A percentile compares a stretch with the other conserved stretches of the same genome.
Conservation (phyloP, 1,140 invertebrate genomes). For the Drosophila willistoni region DNA sequence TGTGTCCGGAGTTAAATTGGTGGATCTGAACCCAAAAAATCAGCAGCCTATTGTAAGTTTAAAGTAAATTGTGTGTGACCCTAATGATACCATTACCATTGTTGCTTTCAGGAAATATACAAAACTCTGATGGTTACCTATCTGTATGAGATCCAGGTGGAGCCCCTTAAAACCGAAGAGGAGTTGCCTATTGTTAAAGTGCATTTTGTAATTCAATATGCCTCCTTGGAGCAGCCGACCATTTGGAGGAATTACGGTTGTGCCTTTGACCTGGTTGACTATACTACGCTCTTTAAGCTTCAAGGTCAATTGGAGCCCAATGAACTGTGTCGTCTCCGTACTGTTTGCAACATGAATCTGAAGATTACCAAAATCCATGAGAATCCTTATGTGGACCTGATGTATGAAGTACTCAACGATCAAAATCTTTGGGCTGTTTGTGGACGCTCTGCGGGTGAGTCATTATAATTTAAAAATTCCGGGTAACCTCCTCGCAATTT, state of each 20-base stretch:
- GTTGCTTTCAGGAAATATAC: slow-evolving; percentile 65
- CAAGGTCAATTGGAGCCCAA: slow-evolving; percentile 92
- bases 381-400: slow-evolving; percentile 86
- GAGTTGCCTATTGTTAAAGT: slow-evolving; percentile 86
- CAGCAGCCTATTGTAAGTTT: slow-evolving; percentile 60
- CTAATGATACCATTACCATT: too few relatives aligned
- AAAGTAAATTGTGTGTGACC: neutral
- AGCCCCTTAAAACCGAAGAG: slow-evolving; percentile 84
- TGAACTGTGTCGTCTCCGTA: slow-evolving; percentile 94
- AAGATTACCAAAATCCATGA: slow-evolving; percentile 86
- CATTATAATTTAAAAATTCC: slow-evolving; percentile 55
- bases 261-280: slow-evolving; percentile 86
- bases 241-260: slow-evolving; percentile 84
- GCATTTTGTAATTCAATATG: slow-evolving; percentile 88
- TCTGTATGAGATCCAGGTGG: slow-evolving; percentile 87
- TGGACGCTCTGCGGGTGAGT: slow-evolving; percentile 90
- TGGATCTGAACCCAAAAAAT: slow-evolving; percentile 86
- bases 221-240: slow-evolving; percentile 84
- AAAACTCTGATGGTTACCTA: slow-evolving; percentile 88
- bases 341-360: slow-evolving; percentile 93
- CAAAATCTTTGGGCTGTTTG: slow-evolving; percentile 96
- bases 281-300: slow-evolving; percentile 92
- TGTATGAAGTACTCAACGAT: slow-evolving; percentile 96
- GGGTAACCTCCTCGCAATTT: slow-evolving; percentile 51
- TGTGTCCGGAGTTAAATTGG: slow-evolving; percentile 85